Evolutionary conservation across 2,113 vertebrate genomes (phyloP), one percentile per base, ranked within the genome.

Genomic region (Megaptera novaeangliae): DNA sequence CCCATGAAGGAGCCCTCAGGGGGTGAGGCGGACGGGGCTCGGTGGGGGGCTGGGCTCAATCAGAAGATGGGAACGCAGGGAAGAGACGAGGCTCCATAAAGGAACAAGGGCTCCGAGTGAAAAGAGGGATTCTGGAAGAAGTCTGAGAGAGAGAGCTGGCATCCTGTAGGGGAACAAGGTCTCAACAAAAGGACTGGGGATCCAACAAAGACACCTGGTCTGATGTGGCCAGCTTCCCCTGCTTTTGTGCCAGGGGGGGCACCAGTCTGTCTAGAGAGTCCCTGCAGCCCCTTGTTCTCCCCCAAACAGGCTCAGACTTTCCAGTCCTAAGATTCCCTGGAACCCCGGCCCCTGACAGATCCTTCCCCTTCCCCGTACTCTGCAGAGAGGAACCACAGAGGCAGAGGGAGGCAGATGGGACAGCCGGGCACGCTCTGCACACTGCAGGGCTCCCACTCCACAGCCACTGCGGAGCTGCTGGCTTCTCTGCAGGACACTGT

Each of bases 381-480:
- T 27, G 61, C 39, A 72, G 66, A 84, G 6, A 88, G 57, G 52
- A 93, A 41, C 78, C 44, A 57, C 72, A 44, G 68, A 66, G 36
- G 39, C 55, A 52, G 93, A 66, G 55, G n/a, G 39, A 82, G 84
- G n/a, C 31, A 36, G 39, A 88, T 39, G 78, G 97, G 95, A 41
- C 49, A 34, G 97, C 88, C 71, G 82, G 95, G 95, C 74, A 7
- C 6, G 5, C 91, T 57, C 77, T 39, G 88, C 85, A 87, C 92
- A 34, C 84, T 97, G 97, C 97, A 96, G 86, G 83, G 94, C 41
- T 98, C 96, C 82, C 75, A 44, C 81, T 71, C 77, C 6, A 3
- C 3, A 68, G 94, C 92, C 96, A 90, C 96, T 96, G 96, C 97
- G 23, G 94, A 85, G 52, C 93, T 94, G 87, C 72, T 29, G 0